Base-by-base conservation (phyloP, 2,888 invertebrate species). In the Platynereis dumerilii region DNA sequence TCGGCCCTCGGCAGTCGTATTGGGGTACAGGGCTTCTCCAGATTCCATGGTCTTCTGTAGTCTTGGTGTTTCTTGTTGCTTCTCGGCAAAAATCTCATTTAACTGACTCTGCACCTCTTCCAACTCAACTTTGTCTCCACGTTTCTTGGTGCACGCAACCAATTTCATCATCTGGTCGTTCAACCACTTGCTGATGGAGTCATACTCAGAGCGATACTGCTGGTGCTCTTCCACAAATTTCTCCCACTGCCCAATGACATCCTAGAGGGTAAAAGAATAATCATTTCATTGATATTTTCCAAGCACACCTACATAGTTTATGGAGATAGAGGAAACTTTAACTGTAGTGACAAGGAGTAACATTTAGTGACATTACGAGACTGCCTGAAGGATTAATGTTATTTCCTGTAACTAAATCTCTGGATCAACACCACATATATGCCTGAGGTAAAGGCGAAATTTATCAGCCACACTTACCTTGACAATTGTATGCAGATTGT, bases 1-100 rank as follows among this genome's bases (percentile, higher is more conserved):
- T 69, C 96, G 88, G 0, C 96, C 96, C 74, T 91, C 90, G 0
- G 96, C 91, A 15, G 95, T 92, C 1, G 96, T 96, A 83, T 94
- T 94, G 0, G 95, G 93, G 68, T 94, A 88, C 22, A 96, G 89
- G 81, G 91, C 90, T 79, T 97, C 96, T 1, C 94, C 94, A 0
- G 91, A 88, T 1, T 90, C 87, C n/a, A 91, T 90, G 20, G 94
- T 84, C 53, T 90, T 88, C 61, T 89, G 88, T 42, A 96, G 87
- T 74, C 91, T 90, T 75, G 91, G 90, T 75, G 92, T 91, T 1
- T 92, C 93, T 79, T 93, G 91, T 73, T 95, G 94, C 72, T 90
- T 89, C 79, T 95, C 95, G 15, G 91, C 87, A 12, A 82, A 75
- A 24, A 86, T 75, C 55, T 83, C 79, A 77, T 85, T 56, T 1